phyloP scores from a whole-genome alignment of 2,888 invertebrate genomes.

The Ommatoiulus sabulosus region DNA sequence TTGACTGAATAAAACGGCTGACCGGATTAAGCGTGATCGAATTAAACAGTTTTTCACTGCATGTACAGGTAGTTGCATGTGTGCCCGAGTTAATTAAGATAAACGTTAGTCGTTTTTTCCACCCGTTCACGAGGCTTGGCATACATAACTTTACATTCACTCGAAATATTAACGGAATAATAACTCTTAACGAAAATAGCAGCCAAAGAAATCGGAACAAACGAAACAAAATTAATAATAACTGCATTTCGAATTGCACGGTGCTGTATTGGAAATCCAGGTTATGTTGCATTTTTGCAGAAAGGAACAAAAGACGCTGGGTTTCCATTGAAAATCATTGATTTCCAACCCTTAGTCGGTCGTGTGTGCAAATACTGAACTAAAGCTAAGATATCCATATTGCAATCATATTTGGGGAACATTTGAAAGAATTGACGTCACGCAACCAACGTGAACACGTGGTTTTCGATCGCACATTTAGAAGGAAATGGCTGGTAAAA shows the following conservation, averaged over 20 bases:
- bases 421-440: too few relatives aligned
- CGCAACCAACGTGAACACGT: too few relatives aligned
- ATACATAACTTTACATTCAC: not conserved
- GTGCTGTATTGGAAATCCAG: not conserved
- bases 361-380: too few relatives aligned
- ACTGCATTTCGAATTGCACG: not conserved
- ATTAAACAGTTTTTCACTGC: too few relatives aligned
- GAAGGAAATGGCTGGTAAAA: too few relatives aligned
- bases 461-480: too few relatives aligned
- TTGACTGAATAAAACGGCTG: too few relatives aligned
- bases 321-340: not conserved
- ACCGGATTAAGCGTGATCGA: too few relatives aligned
- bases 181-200: not conserved
- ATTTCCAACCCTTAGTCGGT: not conserved
- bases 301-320: too few relatives aligned
- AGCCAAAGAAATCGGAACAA: not conserved
- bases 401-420: too few relatives aligned
- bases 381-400: too few relatives aligned
- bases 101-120: not conserved
- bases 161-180: not conserved
- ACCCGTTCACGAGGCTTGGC: not conserved
- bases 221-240: not conserved
- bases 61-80: too few relatives aligned
- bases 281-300: not conserved
- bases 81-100: not conserved